Percentiles rank a stretch among this genome's conserved stretches.
Conservation (phyloP, 2,113 vertebrate genomes). For the Lagopus muta region DNA sequence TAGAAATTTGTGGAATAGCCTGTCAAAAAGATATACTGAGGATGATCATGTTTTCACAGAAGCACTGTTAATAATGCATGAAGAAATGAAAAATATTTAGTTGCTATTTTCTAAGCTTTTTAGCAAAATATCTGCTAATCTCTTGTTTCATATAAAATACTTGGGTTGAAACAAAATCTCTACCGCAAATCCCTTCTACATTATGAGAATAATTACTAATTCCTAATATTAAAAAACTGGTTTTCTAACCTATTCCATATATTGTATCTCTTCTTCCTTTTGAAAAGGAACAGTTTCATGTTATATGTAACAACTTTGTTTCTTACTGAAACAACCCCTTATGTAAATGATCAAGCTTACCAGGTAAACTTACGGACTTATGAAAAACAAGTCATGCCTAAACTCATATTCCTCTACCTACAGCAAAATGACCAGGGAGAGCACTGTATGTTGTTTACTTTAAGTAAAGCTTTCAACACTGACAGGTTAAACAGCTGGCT, state of each 20-base stretch:
- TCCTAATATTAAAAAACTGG: not conserved
- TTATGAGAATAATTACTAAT: not conserved
- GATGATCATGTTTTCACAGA: constrained; percentile 44
- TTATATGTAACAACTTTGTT: not conserved
- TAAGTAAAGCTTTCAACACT: not conserved
- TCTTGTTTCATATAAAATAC: constrained; percentile 11
- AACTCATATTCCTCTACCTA: not conserved
- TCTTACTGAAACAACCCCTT: not conserved
- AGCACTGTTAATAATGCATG: constrained; percentile 37
- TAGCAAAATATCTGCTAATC: constrained; percentile 26
- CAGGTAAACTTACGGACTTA: not conserved
- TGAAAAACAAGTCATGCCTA: not conserved
- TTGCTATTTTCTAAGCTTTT: constrained; percentile 42
- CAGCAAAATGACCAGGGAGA: not conserved
- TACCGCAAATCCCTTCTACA: not conserved
- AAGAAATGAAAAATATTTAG: constrained; percentile 58
- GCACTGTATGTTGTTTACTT: not conserved
- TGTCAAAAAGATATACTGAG: constrained; percentile 47
- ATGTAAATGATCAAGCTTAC: not conserved
- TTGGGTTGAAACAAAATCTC: not conserved
- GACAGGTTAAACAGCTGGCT: not conserved
- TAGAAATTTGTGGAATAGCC: not conserved
- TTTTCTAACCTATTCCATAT: not conserved
- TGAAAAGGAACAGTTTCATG: not conserved
- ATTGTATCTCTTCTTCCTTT: not conserved